phyloP scores from a whole-genome alignment of 2,888 invertebrate species.

The Sicus ferrugineus region DNA sequence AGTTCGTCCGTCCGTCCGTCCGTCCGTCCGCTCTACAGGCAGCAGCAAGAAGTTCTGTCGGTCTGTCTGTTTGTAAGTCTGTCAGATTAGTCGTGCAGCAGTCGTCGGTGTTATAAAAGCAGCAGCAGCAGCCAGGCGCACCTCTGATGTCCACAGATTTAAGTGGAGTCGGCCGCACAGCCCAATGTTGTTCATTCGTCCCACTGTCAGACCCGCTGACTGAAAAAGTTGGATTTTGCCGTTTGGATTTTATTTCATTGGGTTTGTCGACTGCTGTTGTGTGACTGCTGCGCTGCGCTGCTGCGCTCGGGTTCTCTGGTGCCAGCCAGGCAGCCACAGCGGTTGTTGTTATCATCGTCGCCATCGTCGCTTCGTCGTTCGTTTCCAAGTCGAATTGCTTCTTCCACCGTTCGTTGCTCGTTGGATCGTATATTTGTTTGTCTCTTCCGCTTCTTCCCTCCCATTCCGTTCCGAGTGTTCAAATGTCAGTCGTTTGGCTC shows the following conservation, averaged over 20 bases:
- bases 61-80: not conserved
- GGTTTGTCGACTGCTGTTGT: not conserved
- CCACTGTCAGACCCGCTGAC: not conserved
- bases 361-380: conserved; percentile 20
- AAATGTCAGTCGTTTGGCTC: conserved; percentile 11
- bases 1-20: conserved; percentile 2
- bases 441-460: not conserved
- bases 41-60: no score
- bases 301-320: conserved; percentile 5
- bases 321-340: conserved; percentile 7
- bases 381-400: conserved; percentile 22
- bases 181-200: conserved; percentile 29
- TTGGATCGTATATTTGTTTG: conserved; percentile 14
- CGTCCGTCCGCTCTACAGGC: not conserved
- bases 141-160: not conserved
- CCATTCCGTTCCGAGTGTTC: no score
- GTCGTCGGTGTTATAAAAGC: not conserved
- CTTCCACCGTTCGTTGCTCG: conserved; percentile 12
- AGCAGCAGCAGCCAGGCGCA: not conserved
- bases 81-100: not conserved
- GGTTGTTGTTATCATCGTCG: conserved; percentile 6
- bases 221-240: no score
- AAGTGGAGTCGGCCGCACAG: conserved; percentile 26
- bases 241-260: conserved; percentile 1
- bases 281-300: not conserved